phyloP scores from a whole-genome alignment of 2,797 vertebrate genomes.

The Pogonophryne albipinna region DNA sequence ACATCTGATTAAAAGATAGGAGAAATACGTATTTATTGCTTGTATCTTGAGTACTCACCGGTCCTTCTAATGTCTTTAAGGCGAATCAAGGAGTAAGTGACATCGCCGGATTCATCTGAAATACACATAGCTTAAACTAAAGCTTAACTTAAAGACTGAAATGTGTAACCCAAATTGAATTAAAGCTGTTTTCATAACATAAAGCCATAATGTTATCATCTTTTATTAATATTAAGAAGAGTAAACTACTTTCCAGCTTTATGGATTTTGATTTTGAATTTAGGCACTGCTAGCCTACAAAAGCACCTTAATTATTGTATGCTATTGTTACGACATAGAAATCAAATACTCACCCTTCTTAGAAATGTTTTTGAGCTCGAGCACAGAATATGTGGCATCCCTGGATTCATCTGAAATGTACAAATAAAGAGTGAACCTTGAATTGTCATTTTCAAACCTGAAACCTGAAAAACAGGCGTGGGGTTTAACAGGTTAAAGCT shows the following conservation, averaged over 20 bases:
- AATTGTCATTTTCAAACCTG: background rate
- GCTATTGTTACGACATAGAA: background rate
- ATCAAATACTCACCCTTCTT: accelerated
- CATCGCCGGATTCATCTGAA: too few species aligned
- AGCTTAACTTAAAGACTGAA: too few species aligned
- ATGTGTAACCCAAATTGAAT: background rate
- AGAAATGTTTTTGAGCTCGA: slow-evolving; percentile 7
- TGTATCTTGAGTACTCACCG: background rate
- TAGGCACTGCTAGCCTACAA: background rate
- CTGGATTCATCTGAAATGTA: slow-evolving; percentile 7
- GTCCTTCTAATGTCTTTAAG: background rate
- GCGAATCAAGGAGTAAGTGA: slow-evolving; percentile 1
- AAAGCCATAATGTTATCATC: too few species aligned
- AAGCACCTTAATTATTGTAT: background rate
- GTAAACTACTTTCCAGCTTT: too few species aligned
- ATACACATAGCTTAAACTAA: too few species aligned
- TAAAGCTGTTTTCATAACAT: background rate
- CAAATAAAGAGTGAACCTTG: background rate
- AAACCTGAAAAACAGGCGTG: too few species aligned
- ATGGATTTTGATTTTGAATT: background rate
- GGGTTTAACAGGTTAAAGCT: background rate
- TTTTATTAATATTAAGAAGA: too few species aligned
- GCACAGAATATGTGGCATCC: background rate
- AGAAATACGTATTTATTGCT: background rate
- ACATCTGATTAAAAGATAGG: background rate